Base-by-base conservation (phyloP, 2,888 invertebrate genomes). In the Dryomyza anilis region DNA sequence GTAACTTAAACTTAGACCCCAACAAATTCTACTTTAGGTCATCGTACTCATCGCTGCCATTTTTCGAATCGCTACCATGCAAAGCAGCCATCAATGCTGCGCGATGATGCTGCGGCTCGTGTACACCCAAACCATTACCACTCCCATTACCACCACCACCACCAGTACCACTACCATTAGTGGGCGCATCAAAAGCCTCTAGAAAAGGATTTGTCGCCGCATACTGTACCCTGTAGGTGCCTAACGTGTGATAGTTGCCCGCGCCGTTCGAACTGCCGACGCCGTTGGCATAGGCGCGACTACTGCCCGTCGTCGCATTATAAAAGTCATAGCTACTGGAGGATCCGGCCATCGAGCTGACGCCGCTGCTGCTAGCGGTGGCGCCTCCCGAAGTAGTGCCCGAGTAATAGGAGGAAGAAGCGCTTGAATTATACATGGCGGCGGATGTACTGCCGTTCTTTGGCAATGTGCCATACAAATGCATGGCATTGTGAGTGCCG, bases 151-250 rank as follows among this genome's bases (percentile, higher is more conserved):
- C 71, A 56, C 63, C 58, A 50, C 61, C 58, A 52, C 43, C 30
- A 43, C 48, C 65, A 69, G 63, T 65, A 58, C 63, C 71, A 56
- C 63, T 58, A 52, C 66, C 67, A 50, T 67, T 64, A 36, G 52
- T 52, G 27, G 78, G 73, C 64, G 79, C 80, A 69, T 83, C 83
- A 71, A 83, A 83, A 70, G 81, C 81, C 67, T 82, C 82, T 71
- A 83, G 74, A 74, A 84, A 84, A 67, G 84, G 84, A 80, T 84
- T 84, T 56, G 84, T 84, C 67, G 84, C 83, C 61, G 84, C 82
- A 74, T 84, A 84, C 73, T 84, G 84, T 55, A 84, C 82, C 66
- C 83, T 76, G 72, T 84, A 84, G 25, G 83, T 81, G 71, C 83
- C 83, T 68, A 83, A 71, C 5, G 83, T 83, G 60, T 83, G 83